A percentile compares a stretch with the other conserved stretches of the same genome.
Evolutionary conservation across 2,113 vertebrate genomes (phyloP).

Genomic region (Saccopteryx bilineata): DNA sequence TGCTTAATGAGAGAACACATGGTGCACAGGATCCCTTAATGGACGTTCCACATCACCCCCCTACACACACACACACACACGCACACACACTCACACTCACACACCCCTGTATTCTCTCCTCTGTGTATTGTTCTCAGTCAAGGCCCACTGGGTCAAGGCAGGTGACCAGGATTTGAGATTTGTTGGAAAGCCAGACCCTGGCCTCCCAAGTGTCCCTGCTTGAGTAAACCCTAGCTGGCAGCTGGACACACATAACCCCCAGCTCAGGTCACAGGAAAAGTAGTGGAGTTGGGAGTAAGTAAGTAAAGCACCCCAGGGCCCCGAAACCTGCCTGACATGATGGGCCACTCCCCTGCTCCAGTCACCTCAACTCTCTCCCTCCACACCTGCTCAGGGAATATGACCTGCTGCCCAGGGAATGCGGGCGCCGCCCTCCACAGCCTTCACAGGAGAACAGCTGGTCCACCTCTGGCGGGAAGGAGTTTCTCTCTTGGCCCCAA

Average conservation of each 20-base stretch:
- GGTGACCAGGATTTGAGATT: not conserved
- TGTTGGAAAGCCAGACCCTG: not conserved
- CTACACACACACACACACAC: no score
- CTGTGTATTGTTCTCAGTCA: not conserved
- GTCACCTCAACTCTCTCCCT: slow-evolving; percentile 23
- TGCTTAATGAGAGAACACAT: not conserved
- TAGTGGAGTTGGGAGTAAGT: not conserved
- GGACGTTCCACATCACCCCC: not conserved
- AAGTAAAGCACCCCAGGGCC: slow-evolving; percentile 37
- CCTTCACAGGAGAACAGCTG: not conserved
- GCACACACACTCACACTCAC: not conserved
- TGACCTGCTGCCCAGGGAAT: slow-evolving; percentile 76
- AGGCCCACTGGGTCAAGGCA: not conserved
- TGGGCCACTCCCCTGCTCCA: not conserved
- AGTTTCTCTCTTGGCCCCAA: not conserved
- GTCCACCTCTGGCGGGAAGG: not conserved
- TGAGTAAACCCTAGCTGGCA: slow-evolving; percentile 21
- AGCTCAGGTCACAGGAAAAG: slow-evolving; percentile 37
- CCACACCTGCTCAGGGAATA: slow-evolving; percentile 53
- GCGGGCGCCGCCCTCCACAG: slow-evolving; percentile 22
- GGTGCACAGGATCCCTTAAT: not conserved
- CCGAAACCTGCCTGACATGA: slow-evolving; percentile 10
- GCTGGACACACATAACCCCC: not conserved
- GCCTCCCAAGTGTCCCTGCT: not conserved
- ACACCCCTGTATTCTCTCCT: not conserved